A percentile compares a stretch with the other conserved stretches of the same genome.
phyloP scores from a whole-genome alignment of 2,113 vertebrate species.

The Oceanodroma tethys region DNA sequence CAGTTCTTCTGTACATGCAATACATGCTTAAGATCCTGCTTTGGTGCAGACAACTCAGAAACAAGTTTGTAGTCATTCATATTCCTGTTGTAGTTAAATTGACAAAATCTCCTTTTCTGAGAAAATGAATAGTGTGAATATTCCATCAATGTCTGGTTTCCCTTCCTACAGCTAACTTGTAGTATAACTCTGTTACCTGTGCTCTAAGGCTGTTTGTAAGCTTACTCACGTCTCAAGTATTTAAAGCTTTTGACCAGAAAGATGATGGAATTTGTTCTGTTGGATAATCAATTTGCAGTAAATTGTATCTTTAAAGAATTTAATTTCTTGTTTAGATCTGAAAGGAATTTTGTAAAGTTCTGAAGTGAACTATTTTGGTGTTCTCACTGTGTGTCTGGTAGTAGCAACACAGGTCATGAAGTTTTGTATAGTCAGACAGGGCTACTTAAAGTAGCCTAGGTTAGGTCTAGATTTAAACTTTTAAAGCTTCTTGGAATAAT shows the following conservation, averaged over 20 bases:
- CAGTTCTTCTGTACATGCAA: not conserved
- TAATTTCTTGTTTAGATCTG: not conserved
- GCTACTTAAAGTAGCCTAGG: not conserved
- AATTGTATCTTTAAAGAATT: not conserved
- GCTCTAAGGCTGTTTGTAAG: not conserved
- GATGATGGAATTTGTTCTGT: not conserved
- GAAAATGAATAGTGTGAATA: not conserved
- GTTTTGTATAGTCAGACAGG: not conserved
- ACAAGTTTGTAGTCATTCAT: not conserved
- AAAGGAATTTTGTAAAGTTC: not conserved
- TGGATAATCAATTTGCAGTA: not conserved
- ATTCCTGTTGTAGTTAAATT: not conserved
- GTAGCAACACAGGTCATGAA: not conserved
- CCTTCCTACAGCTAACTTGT: not conserved
- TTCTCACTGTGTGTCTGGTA: not conserved
- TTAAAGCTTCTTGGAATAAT: not conserved
- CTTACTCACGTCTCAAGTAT: not conserved
- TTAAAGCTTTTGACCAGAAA: not conserved
- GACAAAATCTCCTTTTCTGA: not conserved
- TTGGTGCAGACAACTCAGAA: not conserved
- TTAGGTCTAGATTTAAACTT: not conserved
- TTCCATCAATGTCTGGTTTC: not conserved
- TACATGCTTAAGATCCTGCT: not conserved
- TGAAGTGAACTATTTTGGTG: fast-evolving
- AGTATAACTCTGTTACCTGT: not conserved